Conservation (phyloP, 2,888 invertebrate genomes). For the Eupithecia vulgata region DNA sequence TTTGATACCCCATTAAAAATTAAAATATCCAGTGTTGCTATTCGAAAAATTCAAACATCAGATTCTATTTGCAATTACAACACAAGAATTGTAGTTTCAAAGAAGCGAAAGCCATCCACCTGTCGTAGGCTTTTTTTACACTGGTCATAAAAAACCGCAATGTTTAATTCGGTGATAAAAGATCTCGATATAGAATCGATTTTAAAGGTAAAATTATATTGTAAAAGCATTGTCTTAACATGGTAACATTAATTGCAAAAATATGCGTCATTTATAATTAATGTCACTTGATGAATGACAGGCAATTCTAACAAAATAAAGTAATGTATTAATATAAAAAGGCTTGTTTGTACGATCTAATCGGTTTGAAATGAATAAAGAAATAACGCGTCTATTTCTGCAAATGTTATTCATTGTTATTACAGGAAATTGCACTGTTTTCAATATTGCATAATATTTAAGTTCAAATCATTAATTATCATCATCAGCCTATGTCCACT, state of each 20-base stretch:
- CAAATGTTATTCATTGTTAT: conserved; percentile 9
- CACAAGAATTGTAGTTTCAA: conserved; percentile 54
- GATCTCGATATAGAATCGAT: conserved; percentile 57
- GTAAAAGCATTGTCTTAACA: conserved; percentile 42
- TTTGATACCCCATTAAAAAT: conserved; percentile 45
- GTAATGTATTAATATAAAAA: conserved; percentile 3
- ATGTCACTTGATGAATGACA: conserved; percentile 49
- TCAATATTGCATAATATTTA: too few relatives aligned
- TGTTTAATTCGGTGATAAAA: conserved; percentile 54
- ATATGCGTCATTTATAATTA: conserved; percentile 61
- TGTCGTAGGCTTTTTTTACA: conserved; percentile 46
- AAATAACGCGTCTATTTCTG: conserved; percentile 15
- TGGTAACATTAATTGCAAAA: conserved; percentile 58
- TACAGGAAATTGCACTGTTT: neutral
- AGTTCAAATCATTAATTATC: too few relatives aligned
- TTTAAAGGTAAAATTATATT: conserved; percentile 63
- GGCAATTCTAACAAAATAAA: conserved; percentile 16
- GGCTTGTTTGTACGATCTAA: neutral
- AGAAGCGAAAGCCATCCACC: conserved; percentile 47
- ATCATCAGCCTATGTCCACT: too few relatives aligned
- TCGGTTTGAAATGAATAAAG: conserved; percentile 11
- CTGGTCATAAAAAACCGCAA: conserved; percentile 46
- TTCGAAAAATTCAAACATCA: conserved; percentile 49
- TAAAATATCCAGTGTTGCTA: conserved; percentile 42
- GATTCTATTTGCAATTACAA: conserved; percentile 56